A percentile compares a stretch with the other conserved stretches of the same genome.
These are phyloP conservation scores for Phrynocephalus forsythii DNA, from an alignment of 2,797 vertebrate species.

Conservation along the genomic window DNA sequence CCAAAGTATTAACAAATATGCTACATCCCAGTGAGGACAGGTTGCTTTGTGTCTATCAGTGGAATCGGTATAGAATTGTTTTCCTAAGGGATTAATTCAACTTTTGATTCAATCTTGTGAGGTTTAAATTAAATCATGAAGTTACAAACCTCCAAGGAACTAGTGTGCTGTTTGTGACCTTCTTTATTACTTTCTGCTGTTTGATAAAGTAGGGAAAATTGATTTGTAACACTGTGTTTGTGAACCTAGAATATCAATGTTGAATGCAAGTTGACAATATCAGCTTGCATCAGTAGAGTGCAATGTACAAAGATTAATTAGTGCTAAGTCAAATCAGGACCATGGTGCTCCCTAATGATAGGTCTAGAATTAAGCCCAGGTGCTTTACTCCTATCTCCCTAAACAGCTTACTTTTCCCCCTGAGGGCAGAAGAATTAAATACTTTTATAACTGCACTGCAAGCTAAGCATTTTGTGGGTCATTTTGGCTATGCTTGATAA, in stretches of 20 bases:
- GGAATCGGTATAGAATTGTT: constrained; percentile 81
- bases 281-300: constrained; percentile 57
- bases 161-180: constrained; percentile 83
- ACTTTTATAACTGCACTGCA: neutral
- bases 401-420: neutral
- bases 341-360: constrained; percentile 46
- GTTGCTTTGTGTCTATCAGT: constrained; percentile 75
- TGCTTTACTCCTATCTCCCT: too few relatives aligned
- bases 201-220: constrained; percentile 79
- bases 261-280: constrained; percentile 34
- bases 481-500: too few relatives aligned
- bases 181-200: constrained; percentile 80
- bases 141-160: constrained; percentile 84
- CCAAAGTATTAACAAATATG: constrained; percentile 73
- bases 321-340: constrained; percentile 57
- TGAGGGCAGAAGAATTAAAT: neutral
- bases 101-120: constrained; percentile 85
- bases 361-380: constrained; percentile 40
- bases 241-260: constrained; percentile 73
- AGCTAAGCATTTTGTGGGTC: neutral
- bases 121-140: constrained; percentile 83
- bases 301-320: constrained; percentile 70
- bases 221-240: constrained; percentile 76
- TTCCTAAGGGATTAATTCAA: constrained; percentile 83
- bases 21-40: constrained; percentile 71